Conservation (phyloP, 2,797 vertebrate species). For the Poecilia velifera region DNA sequence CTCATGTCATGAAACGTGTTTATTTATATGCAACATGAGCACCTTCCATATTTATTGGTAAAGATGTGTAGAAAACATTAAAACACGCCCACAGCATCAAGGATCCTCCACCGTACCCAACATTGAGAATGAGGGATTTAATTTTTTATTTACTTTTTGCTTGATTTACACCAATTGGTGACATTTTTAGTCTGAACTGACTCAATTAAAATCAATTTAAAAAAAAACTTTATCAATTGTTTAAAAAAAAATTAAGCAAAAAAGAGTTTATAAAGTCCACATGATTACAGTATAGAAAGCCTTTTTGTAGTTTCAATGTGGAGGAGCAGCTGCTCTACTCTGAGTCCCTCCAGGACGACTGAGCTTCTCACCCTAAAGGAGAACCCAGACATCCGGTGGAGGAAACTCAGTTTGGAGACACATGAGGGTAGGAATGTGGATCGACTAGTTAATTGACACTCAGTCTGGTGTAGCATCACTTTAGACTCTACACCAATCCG, state of each 20-base stretch:
- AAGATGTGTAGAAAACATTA: neutral
- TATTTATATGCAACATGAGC: neutral
- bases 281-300: too few relatives aligned
- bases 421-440: too few relatives aligned
- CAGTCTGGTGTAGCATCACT: too few relatives aligned
- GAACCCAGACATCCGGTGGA: too few relatives aligned
- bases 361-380: neutral
- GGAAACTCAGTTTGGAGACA: too few relatives aligned
- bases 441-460: too few relatives aligned
- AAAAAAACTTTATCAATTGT: neutral
- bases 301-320: too few relatives aligned
- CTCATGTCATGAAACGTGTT: constrained; percentile 29
- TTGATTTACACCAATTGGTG: neutral
- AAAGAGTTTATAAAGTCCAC: too few relatives aligned
- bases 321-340: too few relatives aligned
- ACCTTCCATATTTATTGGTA: neutral
- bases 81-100: neutral
- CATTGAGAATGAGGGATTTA: neutral
- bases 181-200: neutral
- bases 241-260: neutral
- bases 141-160: neutral
- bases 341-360: neutral
- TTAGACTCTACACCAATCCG: too few relatives aligned
- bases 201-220: neutral
- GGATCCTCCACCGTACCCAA: neutral